Evolutionary conservation across 2,888 invertebrate species (phyloP).

Genomic region (Ypsolopha scabrella): DNA sequence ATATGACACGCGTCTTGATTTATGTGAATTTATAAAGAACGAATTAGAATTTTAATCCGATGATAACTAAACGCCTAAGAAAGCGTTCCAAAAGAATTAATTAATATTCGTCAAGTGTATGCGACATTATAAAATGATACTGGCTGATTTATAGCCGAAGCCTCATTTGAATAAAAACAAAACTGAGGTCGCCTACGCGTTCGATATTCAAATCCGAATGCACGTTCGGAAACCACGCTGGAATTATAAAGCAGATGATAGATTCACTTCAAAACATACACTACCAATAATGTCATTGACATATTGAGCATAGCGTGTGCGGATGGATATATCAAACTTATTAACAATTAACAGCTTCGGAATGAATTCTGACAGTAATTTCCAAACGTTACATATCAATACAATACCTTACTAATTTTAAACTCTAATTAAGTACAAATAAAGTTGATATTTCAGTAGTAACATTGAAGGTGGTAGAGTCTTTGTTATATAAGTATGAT

Average conservation of each 20-base stretch:
- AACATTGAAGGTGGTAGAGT: neutral
- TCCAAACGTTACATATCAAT: conserved; percentile 7
- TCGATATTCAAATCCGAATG: conserved; percentile 1
- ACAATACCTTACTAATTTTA: neutral
- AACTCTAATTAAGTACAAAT: neutral
- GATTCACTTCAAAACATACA: neutral
- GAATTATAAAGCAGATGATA: neutral
- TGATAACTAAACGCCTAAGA: neutral
- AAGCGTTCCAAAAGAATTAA: neutral
- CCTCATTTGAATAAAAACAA: neutral
- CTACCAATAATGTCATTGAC: conserved; percentile 9
- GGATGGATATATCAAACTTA: conserved; percentile 40
- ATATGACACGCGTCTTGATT: conserved; percentile 17
- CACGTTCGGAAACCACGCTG: neutral
- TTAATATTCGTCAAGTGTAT: neutral
- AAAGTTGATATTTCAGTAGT: neutral
- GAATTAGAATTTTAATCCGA: conserved; percentile 5
- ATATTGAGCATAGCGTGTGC: conserved; percentile 17
- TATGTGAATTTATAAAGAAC: conserved; percentile 11
- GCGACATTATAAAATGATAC: neutral
- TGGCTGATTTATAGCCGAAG: neutral
- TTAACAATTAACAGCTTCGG: conserved; percentile 29
- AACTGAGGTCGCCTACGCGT: neutral
- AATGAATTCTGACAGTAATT: neutral
- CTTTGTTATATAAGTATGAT: conserved; percentile 5